Conservation (phyloP, 2,888 invertebrate species). For the Archips xylosteana region DNA sequence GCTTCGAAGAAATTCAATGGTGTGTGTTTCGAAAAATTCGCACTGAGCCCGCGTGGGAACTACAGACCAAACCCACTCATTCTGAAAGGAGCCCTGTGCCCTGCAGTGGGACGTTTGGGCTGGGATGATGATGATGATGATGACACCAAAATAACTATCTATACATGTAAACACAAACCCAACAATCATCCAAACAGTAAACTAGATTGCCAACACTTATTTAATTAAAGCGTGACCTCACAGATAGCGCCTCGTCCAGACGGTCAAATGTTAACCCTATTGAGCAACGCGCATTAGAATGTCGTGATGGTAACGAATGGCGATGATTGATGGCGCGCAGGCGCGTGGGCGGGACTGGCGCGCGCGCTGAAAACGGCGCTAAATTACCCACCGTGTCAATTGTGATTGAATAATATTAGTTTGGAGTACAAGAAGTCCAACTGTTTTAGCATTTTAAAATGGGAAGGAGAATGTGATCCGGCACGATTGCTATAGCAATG, state of each 20-base stretch:
- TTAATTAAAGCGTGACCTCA: constrained; percentile 49
- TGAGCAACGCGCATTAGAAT: constrained; percentile 68
- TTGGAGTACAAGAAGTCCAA: not conserved
- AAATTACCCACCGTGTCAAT: constrained; percentile 60
- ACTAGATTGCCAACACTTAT: constrained; percentile 34
- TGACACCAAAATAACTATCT: not conserved
- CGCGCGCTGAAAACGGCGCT: constrained; percentile 59
- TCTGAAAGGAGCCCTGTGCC: too few relatives aligned
- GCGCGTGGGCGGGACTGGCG: constrained; percentile 67
- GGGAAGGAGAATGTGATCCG: not conserved
- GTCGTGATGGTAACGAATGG: constrained; percentile 74
- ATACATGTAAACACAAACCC: not conserved
- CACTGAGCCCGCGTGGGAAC: too few relatives aligned
- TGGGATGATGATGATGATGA: too few relatives aligned
- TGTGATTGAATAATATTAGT: constrained; percentile 47
- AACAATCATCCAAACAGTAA: constrained; percentile 27
- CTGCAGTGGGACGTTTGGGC: too few relatives aligned
- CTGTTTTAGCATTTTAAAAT: constrained; percentile 5
- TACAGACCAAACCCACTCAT: too few relatives aligned
- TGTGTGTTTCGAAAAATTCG: too few relatives aligned
- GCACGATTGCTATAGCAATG: not conserved
- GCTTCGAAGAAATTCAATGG: too few relatives aligned
- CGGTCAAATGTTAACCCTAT: constrained; percentile 72
- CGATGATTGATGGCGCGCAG: constrained; percentile 73
- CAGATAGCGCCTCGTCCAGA: constrained; percentile 48